Base-by-base conservation (phyloP, 2,888 invertebrate genomes). In the Oegoconia quadripuncta region DNA sequence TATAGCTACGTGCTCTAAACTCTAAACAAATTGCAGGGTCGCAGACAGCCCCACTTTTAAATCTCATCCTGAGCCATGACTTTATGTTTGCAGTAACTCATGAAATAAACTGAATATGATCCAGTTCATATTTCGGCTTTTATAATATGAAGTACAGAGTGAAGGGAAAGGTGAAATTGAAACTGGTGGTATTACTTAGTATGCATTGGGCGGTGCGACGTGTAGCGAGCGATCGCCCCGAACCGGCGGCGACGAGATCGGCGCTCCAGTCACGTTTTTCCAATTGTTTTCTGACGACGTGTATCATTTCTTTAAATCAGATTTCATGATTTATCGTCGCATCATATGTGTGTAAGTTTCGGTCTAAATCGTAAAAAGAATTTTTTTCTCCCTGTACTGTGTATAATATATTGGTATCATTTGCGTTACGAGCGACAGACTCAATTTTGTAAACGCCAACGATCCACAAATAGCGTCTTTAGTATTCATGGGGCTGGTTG, bases 271-370 rank as follows among this genome's bases (percentile, higher is more conserved):
- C 86, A 86, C 86, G 86, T 84, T 70, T 69, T 65, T 66, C 78
- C 82, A 83, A 86, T 86, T 86, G 86, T 84, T 86, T 86, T 83
- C 83, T 83, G 84, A 86, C 78, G 84, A 82, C 82, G 72, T 74
- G 82, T 79, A 82, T 84, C 82, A 83, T 82, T 83, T 79, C 76
- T 82, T 80, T 79, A 77, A 81, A 81, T 79, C 78, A 73, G 74
- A 75, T 75, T 74, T 64, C 64, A 74, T 72, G 78, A 80, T 81
- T 82, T 79, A 76, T 76, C 58, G 61, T 50, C 53, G 55, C 60
- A 54, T 67, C 64, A 62, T 59, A 62, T 51, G 44, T 30, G 36
- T 26, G 36, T 30, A 37, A 29, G 54, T 55, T 57, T 53, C 55
- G 62, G 56, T 59, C 59, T 56, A 56, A 57, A 59, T 59, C 57